Percentiles rank a stretch among this genome's conserved stretches.
Conservation (phyloP, 2,797 vertebrate species). For the Chelon auratus region DNA sequence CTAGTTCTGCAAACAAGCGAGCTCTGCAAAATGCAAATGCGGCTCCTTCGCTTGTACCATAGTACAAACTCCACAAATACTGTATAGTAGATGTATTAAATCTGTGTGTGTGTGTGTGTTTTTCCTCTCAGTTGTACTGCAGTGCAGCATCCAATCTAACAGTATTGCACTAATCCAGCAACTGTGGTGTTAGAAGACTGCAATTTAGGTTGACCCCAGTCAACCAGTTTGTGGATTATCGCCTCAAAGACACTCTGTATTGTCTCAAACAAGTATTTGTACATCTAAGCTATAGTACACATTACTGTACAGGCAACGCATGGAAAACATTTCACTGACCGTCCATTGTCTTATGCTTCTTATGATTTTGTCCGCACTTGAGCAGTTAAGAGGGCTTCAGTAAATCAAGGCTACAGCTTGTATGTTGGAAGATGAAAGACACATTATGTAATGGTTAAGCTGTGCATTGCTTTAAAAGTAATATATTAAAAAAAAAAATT, state of each 20-base stretch:
- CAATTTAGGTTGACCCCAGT: constrained; percentile 77
- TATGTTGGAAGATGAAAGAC: constrained; percentile 18
- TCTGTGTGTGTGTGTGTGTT: constrained; percentile 33
- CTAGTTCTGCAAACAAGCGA: constrained; percentile 22
- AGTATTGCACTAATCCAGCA: constrained; percentile 79
- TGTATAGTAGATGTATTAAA: constrained; percentile 30
- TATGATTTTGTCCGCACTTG: neutral
- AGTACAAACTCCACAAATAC: constrained; percentile 13
- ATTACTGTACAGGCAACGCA: neutral
- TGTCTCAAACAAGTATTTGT: constrained; percentile 52
- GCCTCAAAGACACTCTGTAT: constrained; percentile 52
- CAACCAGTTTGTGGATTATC: constrained; percentile 76
- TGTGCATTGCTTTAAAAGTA: constrained; percentile 21
- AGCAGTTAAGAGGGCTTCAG: constrained; percentile 5
- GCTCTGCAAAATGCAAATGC: constrained; percentile 12
- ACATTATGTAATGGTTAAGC: constrained; percentile 26
- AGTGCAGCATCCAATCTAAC: constrained; percentile 71
- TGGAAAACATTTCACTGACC: neutral
- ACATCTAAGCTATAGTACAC: neutral
- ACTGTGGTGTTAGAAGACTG: constrained; percentile 73
- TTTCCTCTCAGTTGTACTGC: constrained; percentile 39
- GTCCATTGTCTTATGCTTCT: neutral
- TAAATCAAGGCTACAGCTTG: neutral
- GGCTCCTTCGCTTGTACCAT: neutral
- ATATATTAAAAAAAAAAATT: neutral